Evolutionary conservation across 2,797 vertebrate species (phyloP), one percentile per base, ranked within the genome.

Genomic region (Pogonophryne albipinna): DNA sequence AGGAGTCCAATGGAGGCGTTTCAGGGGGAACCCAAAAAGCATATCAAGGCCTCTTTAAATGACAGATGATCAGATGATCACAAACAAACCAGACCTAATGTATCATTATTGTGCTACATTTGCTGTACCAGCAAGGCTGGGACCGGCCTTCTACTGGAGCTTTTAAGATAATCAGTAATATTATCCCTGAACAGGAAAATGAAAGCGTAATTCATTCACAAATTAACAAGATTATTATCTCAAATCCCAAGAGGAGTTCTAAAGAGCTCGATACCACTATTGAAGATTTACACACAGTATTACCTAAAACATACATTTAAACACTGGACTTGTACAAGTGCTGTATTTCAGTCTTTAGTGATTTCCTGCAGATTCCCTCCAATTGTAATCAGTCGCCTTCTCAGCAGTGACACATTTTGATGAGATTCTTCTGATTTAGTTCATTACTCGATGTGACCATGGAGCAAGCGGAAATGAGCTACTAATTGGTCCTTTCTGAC

Each of bases 401-500:
- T 53, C 19, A 23, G 41, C 56, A 19, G 19, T 50, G 63, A 57
- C 51, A 78, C 52, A 41, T 74, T 45, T 13, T 60, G 16, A 6
- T 10, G 12, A 68, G 17, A 45, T 17, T 58, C 45, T 31, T 52
- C 80, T 53, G 56, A 59, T 47, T 55, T 47, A 44, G 42, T 20
- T 82, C 19, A 51, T 74, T 27, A 16, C 23, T 51, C 15, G 38
- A 4, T 51, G 60, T 55, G 31, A 23, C 41, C 51, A 15, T 14
- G 41, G 49, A 60, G 19, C 23, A 16, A 69, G 34, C 23, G 74
- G 53, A 74, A 74, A 52, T 67, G 3, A 73, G 47, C 12, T 2
- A 49, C 55, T 78, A 69, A 72, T 62, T 66, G 75, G 55, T 62
- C 0, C 68, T 78, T 57, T 78, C 53, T 50, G 66, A 80, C 51